phyloP scores from a whole-genome alignment of 2,888 invertebrate species.

The Drosophila neonasuta region DNA sequence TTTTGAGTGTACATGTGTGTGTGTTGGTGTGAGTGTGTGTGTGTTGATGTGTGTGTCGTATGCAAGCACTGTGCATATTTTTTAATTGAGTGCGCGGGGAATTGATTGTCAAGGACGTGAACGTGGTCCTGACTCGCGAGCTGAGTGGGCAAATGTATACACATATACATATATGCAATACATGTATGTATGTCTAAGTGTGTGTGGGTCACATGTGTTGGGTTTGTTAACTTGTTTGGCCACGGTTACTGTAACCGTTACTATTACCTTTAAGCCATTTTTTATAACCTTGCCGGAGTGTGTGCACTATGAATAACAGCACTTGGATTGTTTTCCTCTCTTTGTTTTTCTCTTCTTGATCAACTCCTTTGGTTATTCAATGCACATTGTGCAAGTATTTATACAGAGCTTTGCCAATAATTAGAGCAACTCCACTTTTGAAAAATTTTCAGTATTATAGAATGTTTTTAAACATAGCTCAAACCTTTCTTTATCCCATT shows the following conservation, averaged over 20 bases:
- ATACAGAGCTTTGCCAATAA: conserved; percentile 17
- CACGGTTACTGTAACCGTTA: conserved; percentile 60
- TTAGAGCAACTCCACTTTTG: conserved; percentile 13
- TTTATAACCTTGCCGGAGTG: conserved; percentile 40
- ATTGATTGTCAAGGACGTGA: conserved; percentile 76
- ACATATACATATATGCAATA: background rate
- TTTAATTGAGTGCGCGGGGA: conserved; percentile 77
- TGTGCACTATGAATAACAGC: conserved; percentile 69
- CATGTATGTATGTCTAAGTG: conserved; percentile 1
- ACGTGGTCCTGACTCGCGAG: conserved; percentile 62
- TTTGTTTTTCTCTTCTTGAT: conserved; percentile 23
- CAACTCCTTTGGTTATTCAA: conserved; percentile 19
- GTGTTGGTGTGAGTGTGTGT: conserved; percentile 11
- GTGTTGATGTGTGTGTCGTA: conserved; percentile 45
- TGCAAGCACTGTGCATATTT: conserved; percentile 73
- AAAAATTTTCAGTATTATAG: conserved; percentile 9
- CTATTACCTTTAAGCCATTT: conserved; percentile 73
- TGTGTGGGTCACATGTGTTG: conserved; percentile 44
- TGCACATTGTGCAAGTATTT: conserved; percentile 71
- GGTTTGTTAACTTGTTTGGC: conserved; percentile 59
- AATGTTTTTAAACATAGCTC: background rate
- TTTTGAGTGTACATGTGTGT: conserved; percentile 17
- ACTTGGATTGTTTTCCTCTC: conserved; percentile 59
- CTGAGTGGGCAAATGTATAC: conserved; percentile 16
- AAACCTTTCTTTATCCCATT: background rate